Conservation (phyloP, 2,113 vertebrate species). For the Hyperopisus bebe region DNA sequence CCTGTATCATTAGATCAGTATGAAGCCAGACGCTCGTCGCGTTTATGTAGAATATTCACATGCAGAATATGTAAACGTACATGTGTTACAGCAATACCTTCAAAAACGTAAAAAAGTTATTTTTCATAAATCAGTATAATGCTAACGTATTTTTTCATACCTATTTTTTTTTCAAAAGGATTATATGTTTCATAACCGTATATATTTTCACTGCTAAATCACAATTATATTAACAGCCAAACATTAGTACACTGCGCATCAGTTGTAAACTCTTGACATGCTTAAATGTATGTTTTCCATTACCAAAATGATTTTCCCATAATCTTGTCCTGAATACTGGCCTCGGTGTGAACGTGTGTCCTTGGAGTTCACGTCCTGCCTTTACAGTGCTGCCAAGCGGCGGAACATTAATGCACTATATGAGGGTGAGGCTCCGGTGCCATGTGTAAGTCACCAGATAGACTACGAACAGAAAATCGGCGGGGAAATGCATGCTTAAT, state of each 20-base stretch:
- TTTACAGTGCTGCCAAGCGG: not conserved
- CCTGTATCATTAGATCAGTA: not conserved
- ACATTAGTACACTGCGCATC: not conserved
- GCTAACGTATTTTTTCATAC: not conserved
- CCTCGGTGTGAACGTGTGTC: not conserved
- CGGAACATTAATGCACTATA: not conserved
- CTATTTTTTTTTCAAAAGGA: not conserved
- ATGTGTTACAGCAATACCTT: not conserved
- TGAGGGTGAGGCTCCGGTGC: not conserved
- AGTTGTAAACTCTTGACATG: not conserved
- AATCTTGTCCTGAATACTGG: not conserved
- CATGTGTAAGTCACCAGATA: not conserved
- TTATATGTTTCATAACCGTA: not conserved
- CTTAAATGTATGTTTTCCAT: constrained; percentile 1
- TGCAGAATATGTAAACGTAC: not conserved
- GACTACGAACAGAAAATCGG: not conserved
- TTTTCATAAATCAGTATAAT: not conserved
- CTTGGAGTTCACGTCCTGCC: not conserved
- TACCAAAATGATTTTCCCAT: not conserved
- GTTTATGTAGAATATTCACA: not conserved
- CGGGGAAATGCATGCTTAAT: not conserved
- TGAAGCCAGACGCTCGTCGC: not conserved
- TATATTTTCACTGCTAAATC: not conserved
- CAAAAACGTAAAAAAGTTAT: not conserved
- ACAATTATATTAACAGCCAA: not conserved